phyloP scores from a whole-genome alignment of 2,888 invertebrate species.

The Venustoraphidia nigricollis region DNA sequence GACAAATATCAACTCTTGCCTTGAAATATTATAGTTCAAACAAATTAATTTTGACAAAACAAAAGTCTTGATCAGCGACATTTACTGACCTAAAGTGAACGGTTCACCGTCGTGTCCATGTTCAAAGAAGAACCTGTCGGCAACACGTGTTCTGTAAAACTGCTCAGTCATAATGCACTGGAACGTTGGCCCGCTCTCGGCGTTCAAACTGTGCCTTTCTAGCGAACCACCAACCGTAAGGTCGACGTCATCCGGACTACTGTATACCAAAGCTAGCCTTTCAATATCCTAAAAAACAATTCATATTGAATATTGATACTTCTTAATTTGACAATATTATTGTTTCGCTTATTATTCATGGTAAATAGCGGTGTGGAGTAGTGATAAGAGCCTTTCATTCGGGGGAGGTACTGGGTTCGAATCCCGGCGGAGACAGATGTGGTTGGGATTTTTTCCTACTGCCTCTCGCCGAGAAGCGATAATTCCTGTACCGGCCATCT shows the following conservation, averaged over 20 bases:
- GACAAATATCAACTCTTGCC: not conserved
- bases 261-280: conserved; percentile 47
- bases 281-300: conserved; percentile 41
- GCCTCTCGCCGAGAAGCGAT: too few species aligned
- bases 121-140: conserved; percentile 79
- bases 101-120: conserved; percentile 42
- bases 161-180: conserved; percentile 77
- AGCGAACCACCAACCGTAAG: conserved; percentile 71
- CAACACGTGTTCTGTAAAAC: conserved; percentile 70
- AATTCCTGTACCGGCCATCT: too few species aligned
- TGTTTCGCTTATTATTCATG: too few species aligned
- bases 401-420: too few species aligned
- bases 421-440: too few species aligned
- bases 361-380: too few species aligned
- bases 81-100: conserved; percentile 42
- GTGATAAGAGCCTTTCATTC: too few species aligned
- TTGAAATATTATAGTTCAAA: not conserved
- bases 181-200: conserved; percentile 75
- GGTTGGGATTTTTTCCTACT: too few species aligned
- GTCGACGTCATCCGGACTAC: conserved; percentile 67
- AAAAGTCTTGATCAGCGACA: not conserved
- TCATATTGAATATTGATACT: too few species aligned
- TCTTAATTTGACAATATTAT: not conserved
- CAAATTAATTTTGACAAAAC: not conserved
- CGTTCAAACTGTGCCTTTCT: conserved; percentile 60